These are phyloP conservation scores for Semaprochilodus insignis DNA, from an alignment of 2,797 vertebrate genomes.

Conservation along the genomic window DNA sequence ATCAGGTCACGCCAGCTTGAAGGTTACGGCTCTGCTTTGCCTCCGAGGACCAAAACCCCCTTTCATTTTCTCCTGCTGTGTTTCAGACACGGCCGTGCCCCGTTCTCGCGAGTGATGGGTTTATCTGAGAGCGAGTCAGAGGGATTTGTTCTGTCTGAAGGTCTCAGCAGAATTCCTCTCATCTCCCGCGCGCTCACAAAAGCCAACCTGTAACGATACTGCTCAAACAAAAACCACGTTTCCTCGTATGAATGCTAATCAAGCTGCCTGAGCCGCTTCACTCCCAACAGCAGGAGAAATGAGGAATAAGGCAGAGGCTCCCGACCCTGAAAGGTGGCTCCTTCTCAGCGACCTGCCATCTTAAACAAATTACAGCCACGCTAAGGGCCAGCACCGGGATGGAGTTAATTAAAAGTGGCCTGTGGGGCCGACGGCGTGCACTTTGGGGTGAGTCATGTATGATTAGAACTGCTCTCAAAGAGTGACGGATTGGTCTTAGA, in stretches of 20 bases:
- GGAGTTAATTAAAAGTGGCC: conserved; percentile 11
- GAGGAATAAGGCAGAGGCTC: not conserved
- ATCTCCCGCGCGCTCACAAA: conserved; percentile 17
- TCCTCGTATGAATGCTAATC: conserved; percentile 34
- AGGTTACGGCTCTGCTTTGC: conserved; percentile 28
- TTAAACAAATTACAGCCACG: not conserved
- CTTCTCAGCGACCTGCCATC: not conserved
- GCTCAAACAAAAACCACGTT: not conserved
- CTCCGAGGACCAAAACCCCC: conserved; percentile 20
- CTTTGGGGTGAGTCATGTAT: conserved; percentile 20
- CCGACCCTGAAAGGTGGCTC: not conserved
- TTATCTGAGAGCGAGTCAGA: conserved; percentile 38
- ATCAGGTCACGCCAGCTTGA: conserved; percentile 34
- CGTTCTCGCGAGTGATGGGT: conserved; percentile 27
- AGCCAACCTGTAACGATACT: conserved; percentile 25
- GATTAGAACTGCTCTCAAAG: not conserved
- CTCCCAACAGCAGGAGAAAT: not conserved
- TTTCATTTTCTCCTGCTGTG: conserved; percentile 27
- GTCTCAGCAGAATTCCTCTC: conserved; percentile 25
- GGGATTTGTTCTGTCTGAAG: conserved; percentile 43
- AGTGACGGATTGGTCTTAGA: conserved; percentile 2
- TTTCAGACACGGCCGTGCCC: not conserved
- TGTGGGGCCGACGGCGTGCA: conserved; percentile 26
- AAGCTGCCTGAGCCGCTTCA: too few species aligned
- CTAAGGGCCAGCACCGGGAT: not conserved